These are phyloP conservation scores for Drosophila ohnishii DNA, from an alignment of 1,140 invertebrate species.

Conservation along the genomic window DNA sequence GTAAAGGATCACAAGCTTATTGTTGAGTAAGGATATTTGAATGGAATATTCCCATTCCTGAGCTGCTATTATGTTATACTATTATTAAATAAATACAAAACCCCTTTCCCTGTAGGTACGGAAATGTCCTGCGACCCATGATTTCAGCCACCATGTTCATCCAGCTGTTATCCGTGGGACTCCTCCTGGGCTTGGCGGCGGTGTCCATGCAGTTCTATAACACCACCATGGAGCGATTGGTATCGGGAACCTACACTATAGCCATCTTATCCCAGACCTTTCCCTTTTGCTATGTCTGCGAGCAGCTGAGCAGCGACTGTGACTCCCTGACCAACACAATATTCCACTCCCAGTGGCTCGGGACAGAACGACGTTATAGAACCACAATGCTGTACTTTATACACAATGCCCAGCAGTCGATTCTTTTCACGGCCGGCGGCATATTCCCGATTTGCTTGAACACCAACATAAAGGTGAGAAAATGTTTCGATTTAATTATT, in stretches of 20 bases:
- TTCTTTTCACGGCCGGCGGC: conserved; percentile 35
- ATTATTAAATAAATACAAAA: neutral
- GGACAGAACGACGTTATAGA: conserved; percentile 20
- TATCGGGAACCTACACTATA: conserved; percentile 8
- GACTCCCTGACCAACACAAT: conserved; percentile 1
- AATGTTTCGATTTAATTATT: no score
- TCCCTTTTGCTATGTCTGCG: conserved; percentile 43
- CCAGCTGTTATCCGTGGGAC: conserved; percentile 27
- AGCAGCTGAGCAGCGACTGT: conserved; percentile 21
- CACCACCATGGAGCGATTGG: conserved; percentile 14
- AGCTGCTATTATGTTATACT: neutral
- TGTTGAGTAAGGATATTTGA: conserved; percentile 13
- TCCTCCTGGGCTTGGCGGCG: conserved; percentile 27
- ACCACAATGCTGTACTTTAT: conserved; percentile 35
- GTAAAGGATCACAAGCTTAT: conserved; percentile 39
- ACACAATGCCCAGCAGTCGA: conserved; percentile 33
- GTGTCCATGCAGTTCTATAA: conserved; percentile 35
- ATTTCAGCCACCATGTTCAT: conserved; percentile 44
- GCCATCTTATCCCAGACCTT: conserved; percentile 33
- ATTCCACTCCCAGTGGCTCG: conserved; percentile 45
- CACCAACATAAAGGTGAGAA: conserved; percentile 32
- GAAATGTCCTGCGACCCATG: conserved; percentile 26
- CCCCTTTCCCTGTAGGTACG: conserved; percentile 11
- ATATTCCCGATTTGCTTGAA: conserved; percentile 35
- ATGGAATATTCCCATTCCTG: neutral